A percentile compares a stretch with the other conserved stretches of the same genome.
phyloP scores from a whole-genome alignment of 2,797 vertebrate genomes.

The Acanthurus tractus region DNA sequence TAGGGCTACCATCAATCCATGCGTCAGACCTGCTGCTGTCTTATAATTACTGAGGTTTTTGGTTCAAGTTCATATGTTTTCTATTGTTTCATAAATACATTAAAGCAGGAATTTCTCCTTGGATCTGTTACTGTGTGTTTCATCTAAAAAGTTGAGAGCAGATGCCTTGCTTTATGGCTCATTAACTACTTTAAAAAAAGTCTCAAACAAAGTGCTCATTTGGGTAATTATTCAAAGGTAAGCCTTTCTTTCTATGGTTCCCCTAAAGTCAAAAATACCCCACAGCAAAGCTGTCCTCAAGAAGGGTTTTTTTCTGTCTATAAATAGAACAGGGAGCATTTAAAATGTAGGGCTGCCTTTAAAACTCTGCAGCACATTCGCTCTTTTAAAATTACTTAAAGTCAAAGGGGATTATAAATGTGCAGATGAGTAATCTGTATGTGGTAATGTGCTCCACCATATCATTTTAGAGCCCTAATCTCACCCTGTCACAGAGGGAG shows the following conservation, averaged over 20 bases:
- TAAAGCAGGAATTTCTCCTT: conserved; percentile 12
- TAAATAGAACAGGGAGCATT: conserved; percentile 37
- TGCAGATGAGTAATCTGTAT: conserved; percentile 75
- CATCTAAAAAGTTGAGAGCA: conserved; percentile 31
- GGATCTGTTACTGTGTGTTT: conserved; percentile 31
- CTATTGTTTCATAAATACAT: conserved; percentile 13
- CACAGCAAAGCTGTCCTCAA: conserved; percentile 7
- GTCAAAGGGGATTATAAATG: conserved; percentile 62
- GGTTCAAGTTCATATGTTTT: conserved; percentile 2
- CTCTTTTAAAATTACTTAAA: conserved; percentile 64
- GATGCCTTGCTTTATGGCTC: conserved; percentile 18
- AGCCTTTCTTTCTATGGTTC: conserved; percentile 18
- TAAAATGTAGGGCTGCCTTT: conserved; percentile 31
- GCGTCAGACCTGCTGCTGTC: background rate
- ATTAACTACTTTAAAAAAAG: conserved; percentile 40
- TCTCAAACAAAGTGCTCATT: conserved; percentile 26
- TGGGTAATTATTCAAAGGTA: conserved; percentile 55
- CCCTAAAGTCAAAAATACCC: conserved; percentile 12
- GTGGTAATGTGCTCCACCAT: conserved; percentile 57
- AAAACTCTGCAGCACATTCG: conserved; percentile 28
- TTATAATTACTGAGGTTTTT: background rate
- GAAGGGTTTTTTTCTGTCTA: background rate
- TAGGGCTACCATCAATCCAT: background rate
- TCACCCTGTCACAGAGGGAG: conserved; percentile 56
- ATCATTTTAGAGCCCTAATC: conserved; percentile 73